Percentiles rank a stretch among this genome's conserved stretches.
Conservation (phyloP, 2,113 vertebrate genomes). For the Cinclus mexicanus region DNA sequence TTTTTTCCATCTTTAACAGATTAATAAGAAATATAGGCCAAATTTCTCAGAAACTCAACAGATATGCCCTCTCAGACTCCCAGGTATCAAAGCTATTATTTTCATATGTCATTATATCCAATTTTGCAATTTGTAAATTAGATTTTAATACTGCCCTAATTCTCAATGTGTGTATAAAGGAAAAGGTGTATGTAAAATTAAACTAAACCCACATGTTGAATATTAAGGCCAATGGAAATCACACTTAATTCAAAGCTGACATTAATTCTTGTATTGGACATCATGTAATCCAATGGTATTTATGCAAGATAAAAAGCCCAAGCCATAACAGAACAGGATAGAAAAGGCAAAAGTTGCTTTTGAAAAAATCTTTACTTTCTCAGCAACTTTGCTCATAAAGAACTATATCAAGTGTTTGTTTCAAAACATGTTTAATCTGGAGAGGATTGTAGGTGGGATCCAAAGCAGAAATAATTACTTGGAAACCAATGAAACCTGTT, state of each 20-base stretch:
- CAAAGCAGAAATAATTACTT: slow-evolving; percentile 72
- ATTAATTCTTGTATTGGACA: not conserved
- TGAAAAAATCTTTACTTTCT: not conserved
- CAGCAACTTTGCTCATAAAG: slow-evolving; percentile 55
- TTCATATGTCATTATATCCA: not conserved
- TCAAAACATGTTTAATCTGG: slow-evolving; percentile 59
- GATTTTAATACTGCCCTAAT: slow-evolving; percentile 24
- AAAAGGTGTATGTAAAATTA: slow-evolving; percentile 59
- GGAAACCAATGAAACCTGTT: slow-evolving; percentile 55
- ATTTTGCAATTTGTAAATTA: slow-evolving; percentile 62
- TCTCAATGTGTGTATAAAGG: slow-evolving; percentile 43
- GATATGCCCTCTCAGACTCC: not conserved
- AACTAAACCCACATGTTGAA: slow-evolving; percentile 33
- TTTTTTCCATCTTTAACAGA: not conserved
- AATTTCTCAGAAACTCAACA: not conserved
- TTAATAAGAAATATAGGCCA: not conserved
- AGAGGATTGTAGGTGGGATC: slow-evolving; percentile 53
- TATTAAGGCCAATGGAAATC: slow-evolving; percentile 7
- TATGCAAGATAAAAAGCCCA: not conserved
- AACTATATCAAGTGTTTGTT: slow-evolving; percentile 27
- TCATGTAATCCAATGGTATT: not conserved
- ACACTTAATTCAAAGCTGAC: slow-evolving; percentile 7
- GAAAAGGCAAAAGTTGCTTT: slow-evolving; percentile 7
- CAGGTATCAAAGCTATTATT: slow-evolving; percentile 32
- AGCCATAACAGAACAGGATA: not conserved